Evolutionary conservation across 2,888 invertebrate genomes (phyloP).

Genomic region (Hecatera dysodea): DNA sequence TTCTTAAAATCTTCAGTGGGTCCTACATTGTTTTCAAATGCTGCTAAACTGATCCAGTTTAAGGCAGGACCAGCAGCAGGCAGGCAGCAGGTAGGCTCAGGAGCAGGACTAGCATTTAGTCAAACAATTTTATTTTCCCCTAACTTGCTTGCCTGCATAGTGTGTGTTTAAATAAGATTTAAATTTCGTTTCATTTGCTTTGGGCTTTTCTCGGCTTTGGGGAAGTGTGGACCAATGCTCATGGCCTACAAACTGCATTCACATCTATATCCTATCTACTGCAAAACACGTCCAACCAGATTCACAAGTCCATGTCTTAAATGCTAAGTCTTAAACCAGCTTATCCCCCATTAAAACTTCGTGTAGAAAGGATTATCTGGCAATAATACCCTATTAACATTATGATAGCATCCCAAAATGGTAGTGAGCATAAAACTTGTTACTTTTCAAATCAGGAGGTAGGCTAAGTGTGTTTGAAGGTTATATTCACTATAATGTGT

Average conservation of each 20-base stretch:
- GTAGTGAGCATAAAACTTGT: slow-evolving; percentile 34
- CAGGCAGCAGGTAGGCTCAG: too few relatives aligned
- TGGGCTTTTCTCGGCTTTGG: too few relatives aligned
- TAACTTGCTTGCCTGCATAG: too few relatives aligned
- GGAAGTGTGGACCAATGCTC: not conserved
- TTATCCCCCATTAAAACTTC: slow-evolving; percentile 58
- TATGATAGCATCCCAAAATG: slow-evolving; percentile 58
- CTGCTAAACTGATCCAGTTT: too few relatives aligned
- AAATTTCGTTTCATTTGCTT: too few relatives aligned
- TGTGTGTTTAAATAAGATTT: too few relatives aligned
- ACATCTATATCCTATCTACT: not conserved
- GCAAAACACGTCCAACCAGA: slow-evolving; percentile 25
- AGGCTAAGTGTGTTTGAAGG: slow-evolving; percentile 42
- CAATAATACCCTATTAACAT: slow-evolving; percentile 53
- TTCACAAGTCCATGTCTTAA: slow-evolving; percentile 28
- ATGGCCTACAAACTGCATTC: not conserved
- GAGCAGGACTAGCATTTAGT: too few relatives aligned
- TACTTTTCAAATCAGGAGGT: slow-evolving; percentile 55
- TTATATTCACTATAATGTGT: not conserved
- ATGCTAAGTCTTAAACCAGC: slow-evolving; percentile 48
- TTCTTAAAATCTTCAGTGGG: too few relatives aligned
- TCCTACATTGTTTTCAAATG: too few relatives aligned
- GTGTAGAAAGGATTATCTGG: slow-evolving; percentile 61
- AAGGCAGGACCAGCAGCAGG: too few relatives aligned
- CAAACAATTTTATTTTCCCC: too few relatives aligned